A percentile compares a stretch with the other conserved stretches of the same genome.
Conservation (phyloP, 2,113 vertebrate species). For the Edolisoma coerulescens region DNA sequence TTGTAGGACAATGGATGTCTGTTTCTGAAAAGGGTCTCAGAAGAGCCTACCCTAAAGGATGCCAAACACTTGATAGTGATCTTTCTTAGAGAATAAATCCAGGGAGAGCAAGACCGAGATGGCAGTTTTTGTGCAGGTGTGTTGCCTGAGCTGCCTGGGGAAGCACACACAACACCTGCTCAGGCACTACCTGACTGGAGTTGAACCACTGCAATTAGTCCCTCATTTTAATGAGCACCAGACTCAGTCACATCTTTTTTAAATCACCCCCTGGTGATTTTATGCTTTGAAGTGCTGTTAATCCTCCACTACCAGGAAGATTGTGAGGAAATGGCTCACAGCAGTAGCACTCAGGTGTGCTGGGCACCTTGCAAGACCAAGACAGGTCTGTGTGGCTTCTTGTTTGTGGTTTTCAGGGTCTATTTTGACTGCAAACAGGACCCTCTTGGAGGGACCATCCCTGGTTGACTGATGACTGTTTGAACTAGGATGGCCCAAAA, state of each 20-base stretch:
- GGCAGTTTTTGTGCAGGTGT: slow-evolving; percentile 35
- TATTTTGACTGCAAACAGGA: background rate
- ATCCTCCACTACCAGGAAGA: background rate
- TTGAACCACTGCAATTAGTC: slow-evolving; percentile 53
- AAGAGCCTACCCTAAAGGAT: background rate
- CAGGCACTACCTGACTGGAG: slow-evolving; percentile 9
- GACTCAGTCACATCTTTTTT: slow-evolving; percentile 51
- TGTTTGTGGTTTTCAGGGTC: background rate
- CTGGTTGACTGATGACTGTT: background rate
- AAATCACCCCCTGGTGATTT: slow-evolving; percentile 44
- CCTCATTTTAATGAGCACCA: slow-evolving; percentile 48
- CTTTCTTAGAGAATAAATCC: background rate
- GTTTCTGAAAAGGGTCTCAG: background rate
- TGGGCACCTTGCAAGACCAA: background rate
- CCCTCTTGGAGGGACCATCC: rapidly evolving
- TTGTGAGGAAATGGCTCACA: background rate
- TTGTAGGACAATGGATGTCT: background rate
- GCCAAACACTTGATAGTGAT: background rate
- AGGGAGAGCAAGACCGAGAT: background rate
- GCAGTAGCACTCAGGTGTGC: background rate
- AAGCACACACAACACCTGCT: slow-evolving; percentile 31
- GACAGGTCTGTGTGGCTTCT: background rate
- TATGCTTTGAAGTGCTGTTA: slow-evolving; percentile 10
- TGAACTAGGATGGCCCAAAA: background rate
- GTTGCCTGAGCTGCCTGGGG: slow-evolving; percentile 19